Evolutionary conservation across 2,888 invertebrate genomes (phyloP).

Genomic region (Parnassius orleans): DNA sequence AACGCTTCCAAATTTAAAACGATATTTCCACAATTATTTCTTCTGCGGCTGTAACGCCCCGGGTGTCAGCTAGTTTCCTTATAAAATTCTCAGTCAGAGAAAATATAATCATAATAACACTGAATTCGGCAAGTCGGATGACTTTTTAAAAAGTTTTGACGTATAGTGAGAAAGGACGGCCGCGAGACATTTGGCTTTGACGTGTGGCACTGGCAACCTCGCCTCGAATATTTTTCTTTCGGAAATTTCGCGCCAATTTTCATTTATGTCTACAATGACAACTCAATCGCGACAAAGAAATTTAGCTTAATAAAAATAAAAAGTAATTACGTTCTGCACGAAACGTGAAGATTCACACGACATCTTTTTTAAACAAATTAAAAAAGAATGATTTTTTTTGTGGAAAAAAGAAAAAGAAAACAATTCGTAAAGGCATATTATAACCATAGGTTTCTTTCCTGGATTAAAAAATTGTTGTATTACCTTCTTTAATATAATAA

Average conservation of each 20-base stretch:
- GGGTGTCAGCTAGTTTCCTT: too few relatives aligned
- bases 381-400: too few relatives aligned
- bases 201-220: conserved; percentile 56
- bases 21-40: too few relatives aligned
- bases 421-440: too few relatives aligned
- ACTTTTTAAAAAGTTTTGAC: conserved; percentile 50
- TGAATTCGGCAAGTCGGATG: conserved; percentile 36
- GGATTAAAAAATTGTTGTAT: too few relatives aligned
- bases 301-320: conserved; percentile 26
- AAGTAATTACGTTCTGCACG: not conserved
- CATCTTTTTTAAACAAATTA: not conserved
- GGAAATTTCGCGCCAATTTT: conserved; percentile 73
- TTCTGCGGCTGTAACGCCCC: too few relatives aligned
- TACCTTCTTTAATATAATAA: too few relatives aligned
- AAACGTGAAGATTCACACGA: conserved; percentile 14
- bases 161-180: conserved; percentile 61
- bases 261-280: conserved; percentile 65
- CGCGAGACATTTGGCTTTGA: conserved; percentile 64
- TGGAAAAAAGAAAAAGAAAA: too few relatives aligned
- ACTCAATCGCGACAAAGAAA: conserved; percentile 56
- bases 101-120: conserved; percentile 36
- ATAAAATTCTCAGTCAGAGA: not conserved
- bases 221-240: conserved; percentile 55
- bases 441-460: too few relatives aligned
- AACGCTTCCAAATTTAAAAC: too few relatives aligned